phyloP scores from a whole-genome alignment of 2,113 vertebrate genomes.

The Podarcis raffonei region DNA sequence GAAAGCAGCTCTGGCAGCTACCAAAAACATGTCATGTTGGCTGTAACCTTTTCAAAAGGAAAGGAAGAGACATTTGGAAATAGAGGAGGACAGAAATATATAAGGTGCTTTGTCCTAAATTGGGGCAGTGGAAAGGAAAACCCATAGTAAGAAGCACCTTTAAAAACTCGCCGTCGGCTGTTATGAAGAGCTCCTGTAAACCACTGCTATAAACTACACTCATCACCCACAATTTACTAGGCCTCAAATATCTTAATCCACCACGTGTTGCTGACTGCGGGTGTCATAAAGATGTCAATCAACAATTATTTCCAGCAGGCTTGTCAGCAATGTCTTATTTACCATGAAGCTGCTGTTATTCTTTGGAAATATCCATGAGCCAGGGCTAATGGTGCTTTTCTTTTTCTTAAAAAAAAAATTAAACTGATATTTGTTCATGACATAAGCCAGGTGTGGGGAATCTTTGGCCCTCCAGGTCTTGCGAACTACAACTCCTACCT shows the following conservation, averaged over 20 bases:
- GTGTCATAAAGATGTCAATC: neutral
- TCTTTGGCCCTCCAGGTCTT: too few relatives aligned
- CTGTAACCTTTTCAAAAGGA: constrained; percentile 61
- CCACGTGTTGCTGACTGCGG: neutral
- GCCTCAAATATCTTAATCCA: neutral
- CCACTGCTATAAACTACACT: neutral
- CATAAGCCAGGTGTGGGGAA: too few relatives aligned
- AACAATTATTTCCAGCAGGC: neutral
- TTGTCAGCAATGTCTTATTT: neutral
- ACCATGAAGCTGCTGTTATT: neutral
- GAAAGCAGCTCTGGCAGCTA: constrained; percentile 52
- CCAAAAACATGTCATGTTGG: constrained; percentile 4
- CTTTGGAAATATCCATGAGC: neutral
- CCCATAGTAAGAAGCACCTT: neutral
- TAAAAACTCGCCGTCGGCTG: constrained; percentile 1
- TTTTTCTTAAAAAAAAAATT: too few relatives aligned
- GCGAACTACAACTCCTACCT: too few relatives aligned
- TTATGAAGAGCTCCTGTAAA: neutral
- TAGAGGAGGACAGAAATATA: constrained; percentile 40
- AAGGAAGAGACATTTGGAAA: constrained; percentile 60
- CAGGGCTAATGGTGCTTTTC: too few relatives aligned
- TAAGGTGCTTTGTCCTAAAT: constrained; percentile 39
- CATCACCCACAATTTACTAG: neutral
- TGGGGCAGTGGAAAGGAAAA: constrained; percentile 8
- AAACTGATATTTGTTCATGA: neutral